phyloP scores from a whole-genome alignment of 2,797 vertebrate species.

The Falco columbarius region DNA sequence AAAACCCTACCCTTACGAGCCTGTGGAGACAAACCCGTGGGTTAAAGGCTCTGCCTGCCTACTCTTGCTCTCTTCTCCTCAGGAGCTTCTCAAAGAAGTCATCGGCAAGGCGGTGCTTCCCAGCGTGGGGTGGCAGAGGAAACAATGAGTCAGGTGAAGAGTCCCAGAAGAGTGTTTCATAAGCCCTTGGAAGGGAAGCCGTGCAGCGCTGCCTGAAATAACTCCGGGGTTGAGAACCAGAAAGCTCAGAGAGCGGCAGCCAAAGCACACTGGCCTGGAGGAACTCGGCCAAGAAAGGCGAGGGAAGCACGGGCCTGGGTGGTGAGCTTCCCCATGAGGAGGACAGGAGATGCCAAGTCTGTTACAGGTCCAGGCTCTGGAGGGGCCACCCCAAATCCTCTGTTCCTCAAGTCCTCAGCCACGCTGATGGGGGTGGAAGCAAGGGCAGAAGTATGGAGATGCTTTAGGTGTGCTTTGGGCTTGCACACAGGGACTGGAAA shows the following conservation, averaged over 20 bases:
- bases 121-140: slow-evolving; percentile 55
- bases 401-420: accelerated
- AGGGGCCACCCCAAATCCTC: background rate
- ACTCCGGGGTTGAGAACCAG: slow-evolving; percentile 20
- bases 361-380: background rate
- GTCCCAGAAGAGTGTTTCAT: slow-evolving; percentile 47
- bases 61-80: slow-evolving; percentile 12
- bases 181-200: slow-evolving; percentile 56
- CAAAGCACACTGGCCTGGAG: slow-evolving; percentile 48
- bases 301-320: background rate
- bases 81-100: slow-evolving; percentile 62
- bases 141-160: slow-evolving; percentile 60
- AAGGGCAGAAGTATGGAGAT: background rate
- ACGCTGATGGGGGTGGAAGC: background rate
- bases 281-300: background rate
- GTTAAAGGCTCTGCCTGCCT: slow-evolving; percentile 26
- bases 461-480: background rate
- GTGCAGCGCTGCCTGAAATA: slow-evolving; percentile 52
- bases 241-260: background rate
- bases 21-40: background rate
- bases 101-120: background rate
- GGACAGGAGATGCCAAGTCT: background rate
- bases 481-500: background rate
- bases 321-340: background rate
- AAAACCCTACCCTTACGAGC: background rate